Base-by-base conservation (phyloP, 2,888 invertebrate genomes). In the Eumerus sabulonum region DNA sequence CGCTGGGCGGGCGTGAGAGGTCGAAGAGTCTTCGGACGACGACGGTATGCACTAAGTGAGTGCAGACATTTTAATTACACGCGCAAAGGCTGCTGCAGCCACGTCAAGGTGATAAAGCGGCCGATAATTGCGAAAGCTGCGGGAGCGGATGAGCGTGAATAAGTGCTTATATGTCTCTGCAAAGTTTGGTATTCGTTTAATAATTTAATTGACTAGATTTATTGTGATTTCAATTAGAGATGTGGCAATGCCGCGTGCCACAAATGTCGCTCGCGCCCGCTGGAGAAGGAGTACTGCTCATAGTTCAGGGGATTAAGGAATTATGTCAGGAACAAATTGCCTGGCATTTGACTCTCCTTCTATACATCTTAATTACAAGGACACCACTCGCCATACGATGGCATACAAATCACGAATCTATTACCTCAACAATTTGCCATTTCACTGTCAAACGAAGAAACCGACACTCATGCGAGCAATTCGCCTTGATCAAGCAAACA, bases 171-270 rank as follows among this genome's bases (percentile, higher is more conserved):
- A 50, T 66, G 38, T 18, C 27, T 38, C 11, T n/a, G 47, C 19
- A 45, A 38, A 36, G 59, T 59, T 53, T 64, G 35, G 48, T 48
- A 73, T 79, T 73, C 59, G 59, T 66, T 81, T 87, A 87, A 88
- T 88, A 87, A 88, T 88, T 88, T 87, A 88, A 87, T 87, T 88
- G 87, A 86, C 87, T 88, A 88, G 88, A 87, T 87, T 87, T 88
- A 87, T 88, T 85, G 88, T 86, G 83, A 84, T 85, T 84, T 87
- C 88, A 87, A 88, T 87, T 87, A 88, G 86, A 64, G 77, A 66
- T 59, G 68, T 59, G 57, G 76, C 48, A 59, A 66, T 47, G 40
- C 57, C 57, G 62, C 45, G 36, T 64, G 60, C 59, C 57, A 42
- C 73, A 59, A 73, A 73, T 79, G 68, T 73, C 67, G 27, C 27